Base-by-base conservation (phyloP, 2,797 vertebrate genomes). In the Pygocentrus nattereri region DNA sequence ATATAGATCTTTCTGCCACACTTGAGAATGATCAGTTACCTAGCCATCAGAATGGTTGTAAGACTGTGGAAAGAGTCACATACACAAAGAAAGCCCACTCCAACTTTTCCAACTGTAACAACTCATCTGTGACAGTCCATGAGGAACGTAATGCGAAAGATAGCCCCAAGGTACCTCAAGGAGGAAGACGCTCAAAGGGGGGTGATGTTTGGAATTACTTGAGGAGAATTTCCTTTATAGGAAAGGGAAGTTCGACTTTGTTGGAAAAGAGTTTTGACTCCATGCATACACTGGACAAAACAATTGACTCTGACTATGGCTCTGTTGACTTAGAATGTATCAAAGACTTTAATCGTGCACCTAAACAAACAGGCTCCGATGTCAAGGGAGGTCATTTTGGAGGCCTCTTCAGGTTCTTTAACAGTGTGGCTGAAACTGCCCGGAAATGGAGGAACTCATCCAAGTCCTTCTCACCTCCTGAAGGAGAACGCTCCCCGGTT, bases 161-260 rank as follows among this genome's bases (percentile, higher is more conserved):
- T 52, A 93, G 92, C 85, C 79, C 88, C 1, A 90, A 89, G 87
- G 90, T 91, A 89, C 76, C 88, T 87, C 0, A 86, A 80, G 78
- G 90, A 91, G 50, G 88, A 87, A 94, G 91, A 82, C 94, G 88
- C 85, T 90, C 94, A 38, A 96, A 94, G 83, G 91, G 91, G 76
- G 93, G 92, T n/a, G 96, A 97, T 65, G 95, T 97, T 81, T 97
- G 96, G 96, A 96, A 92, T 87, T 97, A 97, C 91, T 87, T 97
- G 85, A 97, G 94, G 92, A 95, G 95, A 85, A 95, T 97, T 91
- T 96, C 96, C 58, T 84, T 96, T 76, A 89, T 95, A 76, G 93
- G 93, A 86, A 95, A 92, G 85, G 93, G 94, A 85, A 90, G 92
- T 79, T 91, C 95, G 27, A 94, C 90, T 73, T 90, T 91, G 78